These are phyloP conservation scores for Perizoma affinitatum DNA, from an alignment of 2,888 invertebrate genomes.

Conservation along the genomic window DNA sequence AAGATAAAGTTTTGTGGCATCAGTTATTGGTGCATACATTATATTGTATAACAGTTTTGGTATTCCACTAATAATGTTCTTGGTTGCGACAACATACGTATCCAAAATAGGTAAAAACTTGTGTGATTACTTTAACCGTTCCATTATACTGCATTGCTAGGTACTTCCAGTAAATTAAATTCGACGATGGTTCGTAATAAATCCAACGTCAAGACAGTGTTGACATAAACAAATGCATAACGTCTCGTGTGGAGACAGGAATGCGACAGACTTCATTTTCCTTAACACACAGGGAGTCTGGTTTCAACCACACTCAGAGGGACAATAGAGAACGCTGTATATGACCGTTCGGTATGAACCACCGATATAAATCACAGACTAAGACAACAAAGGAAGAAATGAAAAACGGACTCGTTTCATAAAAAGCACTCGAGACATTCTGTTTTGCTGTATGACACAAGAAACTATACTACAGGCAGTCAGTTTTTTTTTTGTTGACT, in stretches of 20 bases:
- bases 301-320: conserved; percentile 10
- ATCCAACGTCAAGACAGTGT: conserved; percentile 40
- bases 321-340: background rate
- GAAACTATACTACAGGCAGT: too few relatives aligned
- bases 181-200: conserved; percentile 36
- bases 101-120: too few relatives aligned
- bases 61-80: too few relatives aligned
- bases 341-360: background rate
- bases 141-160: background rate
- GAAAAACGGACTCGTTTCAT: too few relatives aligned
- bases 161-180: conserved; percentile 13
- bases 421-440: too few relatives aligned
- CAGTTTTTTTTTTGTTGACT: too few relatives aligned
- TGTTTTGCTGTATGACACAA: too few relatives aligned
- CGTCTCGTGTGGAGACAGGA: conserved; percentile 45
- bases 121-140: too few relatives aligned
- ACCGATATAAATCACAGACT: background rate
- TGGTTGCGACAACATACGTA: too few relatives aligned
- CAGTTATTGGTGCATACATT: too few relatives aligned
- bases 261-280: conserved; percentile 50
- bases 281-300: conserved; percentile 38
- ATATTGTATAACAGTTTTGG: too few relatives aligned
- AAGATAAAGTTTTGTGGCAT: too few relatives aligned
- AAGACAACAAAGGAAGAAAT: background rate
- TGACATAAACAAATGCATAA: conserved; percentile 60